Base-by-base conservation (phyloP, 2,797 vertebrate genomes). In the Gymnodraco acuticeps region DNA sequence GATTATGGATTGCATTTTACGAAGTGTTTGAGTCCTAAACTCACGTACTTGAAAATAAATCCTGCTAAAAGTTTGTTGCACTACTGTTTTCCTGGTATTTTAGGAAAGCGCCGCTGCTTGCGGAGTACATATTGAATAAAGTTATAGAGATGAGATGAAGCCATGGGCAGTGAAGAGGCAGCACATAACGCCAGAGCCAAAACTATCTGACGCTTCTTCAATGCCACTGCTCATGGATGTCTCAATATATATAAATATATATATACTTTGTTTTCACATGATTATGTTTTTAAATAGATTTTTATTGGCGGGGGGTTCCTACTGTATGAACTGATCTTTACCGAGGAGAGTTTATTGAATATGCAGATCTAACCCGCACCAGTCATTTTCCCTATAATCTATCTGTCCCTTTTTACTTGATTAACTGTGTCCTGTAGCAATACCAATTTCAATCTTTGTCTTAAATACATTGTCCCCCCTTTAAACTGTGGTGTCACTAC, bases 41-140 rank as follows among this genome's bases (percentile, higher is more conserved):
- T 95, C 92, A 86, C 87, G 85, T 95, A 94, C 94, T 84, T 96
- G 95, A 97, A 56, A 89, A 92, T 88, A 91, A 93, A 93, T 81
- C 84, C 87, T 92, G 91, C 89, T 90, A 87, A 95, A 95, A 95
- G 95, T 92, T 96, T 96, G 96, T 99, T 99, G 97, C 97, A 99
- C 97, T 99, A 97, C 95, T 95, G 94, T 95, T 97, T 96, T 96
- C 94, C 95, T 93, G 94, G 92, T 59, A 89, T 93, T 70, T 60
- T 90, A 94, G 96, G 95, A 94, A 95, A 94, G 93, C 93, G 93
- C 94, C 90, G 93, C 95, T 92, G 92, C 94, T 93, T 94, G 92
- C 89, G 89, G 94, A 94, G 72, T 61, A 83, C 66, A 81, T 82
- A 71, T 63, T 65, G 31, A 90, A 81, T 80, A 78, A 76, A 81